Conservation (phyloP, 2,797 vertebrate genomes). For the Sciurus carolinensis region DNA sequence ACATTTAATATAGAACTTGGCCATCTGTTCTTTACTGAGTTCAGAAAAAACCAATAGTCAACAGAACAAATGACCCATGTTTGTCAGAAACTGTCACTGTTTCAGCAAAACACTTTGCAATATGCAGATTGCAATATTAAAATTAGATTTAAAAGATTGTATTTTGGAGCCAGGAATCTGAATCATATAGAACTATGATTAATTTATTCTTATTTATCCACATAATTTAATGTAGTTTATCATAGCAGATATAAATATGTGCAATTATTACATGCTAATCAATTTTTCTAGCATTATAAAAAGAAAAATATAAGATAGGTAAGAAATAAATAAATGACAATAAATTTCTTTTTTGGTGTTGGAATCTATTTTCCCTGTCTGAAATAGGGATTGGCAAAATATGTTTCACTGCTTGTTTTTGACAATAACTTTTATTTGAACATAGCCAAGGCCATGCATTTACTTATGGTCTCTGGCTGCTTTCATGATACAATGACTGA, state of each 20-base stretch:
- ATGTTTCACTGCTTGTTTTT: not conserved
- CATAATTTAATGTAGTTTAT: not conserved
- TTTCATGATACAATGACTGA: not conserved
- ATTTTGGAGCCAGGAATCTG: conserved; percentile 6
- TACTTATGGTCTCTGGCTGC: not conserved
- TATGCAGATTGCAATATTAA: not conserved
- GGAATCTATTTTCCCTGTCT: not conserved
- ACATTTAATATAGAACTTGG: conserved; percentile 18
- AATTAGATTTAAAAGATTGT: not conserved
- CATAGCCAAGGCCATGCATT: not conserved
- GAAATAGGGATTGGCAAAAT: conserved; percentile 10
- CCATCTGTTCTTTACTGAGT: conserved; percentile 8
- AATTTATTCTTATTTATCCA: not conserved
- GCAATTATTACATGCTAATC: not conserved
- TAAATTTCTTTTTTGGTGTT: not conserved
- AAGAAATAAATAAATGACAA: not conserved
- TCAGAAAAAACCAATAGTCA: not conserved
- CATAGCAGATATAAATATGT: not conserved
- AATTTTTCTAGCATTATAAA: not conserved
- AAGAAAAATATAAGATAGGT: not conserved
- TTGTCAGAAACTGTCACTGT: not conserved
- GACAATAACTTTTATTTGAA: not conserved
- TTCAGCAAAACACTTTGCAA: not conserved
- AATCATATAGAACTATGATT: conserved; percentile 2
- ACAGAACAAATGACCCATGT: not conserved